Conservation (phyloP, 2,113 vertebrate species). For the Rhinolophus ferrumequinum region DNA sequence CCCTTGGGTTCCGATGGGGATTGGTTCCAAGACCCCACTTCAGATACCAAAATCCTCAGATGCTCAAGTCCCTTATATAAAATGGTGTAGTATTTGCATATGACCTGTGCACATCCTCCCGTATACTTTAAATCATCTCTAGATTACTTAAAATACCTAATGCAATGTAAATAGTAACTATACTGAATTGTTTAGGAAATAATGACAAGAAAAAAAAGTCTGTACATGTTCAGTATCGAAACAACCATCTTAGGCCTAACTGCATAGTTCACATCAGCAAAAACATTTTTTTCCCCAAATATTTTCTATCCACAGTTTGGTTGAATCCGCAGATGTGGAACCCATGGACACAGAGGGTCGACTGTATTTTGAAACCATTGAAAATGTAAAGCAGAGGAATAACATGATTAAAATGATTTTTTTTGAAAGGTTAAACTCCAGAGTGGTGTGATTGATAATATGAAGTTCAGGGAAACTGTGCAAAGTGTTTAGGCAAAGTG, state of each 20-base stretch:
- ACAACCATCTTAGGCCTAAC: neutral
- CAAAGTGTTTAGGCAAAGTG: neutral
- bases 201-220: neutral
- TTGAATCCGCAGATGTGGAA: neutral
- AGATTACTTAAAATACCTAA: neutral
- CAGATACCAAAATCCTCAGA: neutral
- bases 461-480: neutral
- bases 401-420: neutral
- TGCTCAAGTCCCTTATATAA: neutral
- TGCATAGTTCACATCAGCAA: neutral
- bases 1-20: no score
- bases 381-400: constrained; percentile 23
- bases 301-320: neutral
- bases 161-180: neutral
- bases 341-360: neutral
- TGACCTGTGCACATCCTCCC: neutral
- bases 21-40: neutral
- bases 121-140: neutral
- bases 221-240: neutral
- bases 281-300: neutral
- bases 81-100: neutral
- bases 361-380: neutral
- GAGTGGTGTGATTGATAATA: neutral
- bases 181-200: neutral
- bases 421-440: constrained; percentile 45